Conservation (phyloP, 30 jellyfish, hydroid and myxozoan species). For the Turritopsis rubra region DNA sequence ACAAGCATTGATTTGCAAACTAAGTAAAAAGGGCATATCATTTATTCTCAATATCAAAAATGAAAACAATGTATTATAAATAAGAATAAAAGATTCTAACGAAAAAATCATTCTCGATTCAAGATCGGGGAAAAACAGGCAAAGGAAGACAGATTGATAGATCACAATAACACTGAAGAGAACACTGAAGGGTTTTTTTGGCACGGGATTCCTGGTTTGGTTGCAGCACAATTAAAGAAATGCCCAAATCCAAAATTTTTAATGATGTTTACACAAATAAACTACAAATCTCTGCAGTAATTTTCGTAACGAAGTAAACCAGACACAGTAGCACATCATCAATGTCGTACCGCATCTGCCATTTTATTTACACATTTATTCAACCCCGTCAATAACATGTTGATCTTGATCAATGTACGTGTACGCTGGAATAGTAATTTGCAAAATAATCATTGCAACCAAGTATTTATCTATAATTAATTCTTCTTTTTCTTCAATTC, state of each 20-base stretch:
- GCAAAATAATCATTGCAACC: background rate
- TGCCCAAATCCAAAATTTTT: background rate
- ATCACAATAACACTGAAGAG: background rate
- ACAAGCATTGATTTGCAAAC: background rate
- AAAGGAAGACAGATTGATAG: background rate
- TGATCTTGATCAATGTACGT: background rate
- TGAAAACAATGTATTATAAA: background rate
- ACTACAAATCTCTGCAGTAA: background rate
- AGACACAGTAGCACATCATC: background rate
- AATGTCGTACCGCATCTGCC: background rate
- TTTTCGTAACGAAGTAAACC: background rate
- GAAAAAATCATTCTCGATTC: background rate
- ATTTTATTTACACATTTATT: background rate
- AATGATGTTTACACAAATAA: background rate
- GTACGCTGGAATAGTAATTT: background rate
- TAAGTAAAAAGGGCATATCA: background rate
- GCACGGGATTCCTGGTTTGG: background rate
- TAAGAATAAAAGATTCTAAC: background rate
- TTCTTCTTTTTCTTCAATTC: conserved; percentile 80
- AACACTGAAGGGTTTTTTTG: background rate
- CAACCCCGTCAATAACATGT: background rate
- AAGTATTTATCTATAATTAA: background rate
- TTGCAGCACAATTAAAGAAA: background rate
- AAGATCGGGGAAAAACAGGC: background rate
- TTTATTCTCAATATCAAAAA: background rate